Evolutionary conservation across 2,113 vertebrate genomes (phyloP), one percentile per base, ranked within the genome.

Genomic region (Proterorhinus semilunaris): DNA sequence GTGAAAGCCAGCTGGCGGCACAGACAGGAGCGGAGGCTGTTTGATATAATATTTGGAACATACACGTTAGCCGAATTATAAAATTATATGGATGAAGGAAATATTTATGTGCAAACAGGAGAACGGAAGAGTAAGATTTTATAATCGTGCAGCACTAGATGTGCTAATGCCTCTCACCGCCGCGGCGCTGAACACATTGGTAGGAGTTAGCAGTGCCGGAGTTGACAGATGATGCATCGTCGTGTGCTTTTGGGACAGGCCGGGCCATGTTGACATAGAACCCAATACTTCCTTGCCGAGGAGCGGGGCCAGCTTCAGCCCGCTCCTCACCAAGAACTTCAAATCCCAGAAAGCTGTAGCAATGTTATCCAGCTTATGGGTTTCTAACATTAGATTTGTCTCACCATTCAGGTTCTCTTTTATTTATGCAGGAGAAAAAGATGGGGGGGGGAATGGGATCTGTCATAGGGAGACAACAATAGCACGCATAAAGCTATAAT

Each of bases 281-380:
- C 89, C 85, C 86, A 92, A 92, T 92, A 92, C 91, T 92, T 92
- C 92, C 92, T 88, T 87, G 78, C 86, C 77, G 81, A 87, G 89
- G 87, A 90, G 87, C 82, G 57, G 67, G 83, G 82, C 88, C 86
- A 89, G 83, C 62, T 80, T 68, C 81, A 79, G 87, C 88, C 80
- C 83, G 86, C 88, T 82, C 75, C 80, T 80, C 8, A 72, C 85
- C 74, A 68, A 76, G 84, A 79, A 78, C 72, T 73, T 76, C 82
- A 82, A 86, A 79, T 74, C 82, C 76, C 82, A 71, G 78, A 82
- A 88, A 89, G 84, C 91, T 84, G 86, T 83, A 81, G 83, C 78
- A 90, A 87, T 76, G 90, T 85, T 83, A 89, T 89, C 80, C 53
- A 66, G 78, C 87, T 87, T 73, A 84, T 36, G 76, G 79, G 78